Evolutionary conservation across 64 coral and sea anemone genomes (phyloP).

Genomic region (Anthopleura sola): DNA sequence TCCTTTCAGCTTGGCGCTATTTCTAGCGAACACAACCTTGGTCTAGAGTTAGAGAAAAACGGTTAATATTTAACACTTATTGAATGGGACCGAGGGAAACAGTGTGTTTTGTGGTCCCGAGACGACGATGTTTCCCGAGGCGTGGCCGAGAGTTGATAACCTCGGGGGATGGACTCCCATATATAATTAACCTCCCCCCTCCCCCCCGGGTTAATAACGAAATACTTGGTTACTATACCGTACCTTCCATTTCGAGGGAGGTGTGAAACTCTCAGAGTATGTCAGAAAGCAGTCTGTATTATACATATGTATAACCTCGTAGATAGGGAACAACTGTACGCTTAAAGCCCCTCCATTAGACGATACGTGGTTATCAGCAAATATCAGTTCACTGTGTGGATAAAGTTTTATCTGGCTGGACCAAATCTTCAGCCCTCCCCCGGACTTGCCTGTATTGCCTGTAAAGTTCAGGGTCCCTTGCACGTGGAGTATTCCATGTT

Average conservation of each 20-base stretch:
- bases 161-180: too few relatives aligned
- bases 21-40: constrained; percentile 58
- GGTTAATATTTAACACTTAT: too few relatives aligned
- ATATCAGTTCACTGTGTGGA: constrained; percentile 48
- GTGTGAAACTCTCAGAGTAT: constrained; percentile 34
- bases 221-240: not conserved
- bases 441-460: constrained; percentile 52
- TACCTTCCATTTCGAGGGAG: constrained; percentile 90
- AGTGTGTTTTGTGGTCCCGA: too few relatives aligned
- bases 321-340: constrained; percentile 34
- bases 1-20: constrained; percentile 70
- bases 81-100: too few relatives aligned
- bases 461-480: constrained; percentile 49
- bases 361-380: constrained; percentile 43
- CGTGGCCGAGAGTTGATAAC: too few relatives aligned
- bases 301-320: constrained; percentile 69
- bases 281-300: constrained; percentile 83
- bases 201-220: too few relatives aligned
- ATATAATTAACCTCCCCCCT: too few relatives aligned
- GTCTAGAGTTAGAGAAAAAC: constrained; percentile 42
- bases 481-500: constrained; percentile 50
- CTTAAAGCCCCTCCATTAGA: constrained; percentile 58
- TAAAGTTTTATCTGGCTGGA: constrained; percentile 69
- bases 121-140: too few relatives aligned
- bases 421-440: constrained; percentile 47